Percentiles rank a stretch among this genome's conserved stretches.
phyloP scores from a whole-genome alignment of 2,113 vertebrate genomes.

The Rhagologus leucostigma region DNA sequence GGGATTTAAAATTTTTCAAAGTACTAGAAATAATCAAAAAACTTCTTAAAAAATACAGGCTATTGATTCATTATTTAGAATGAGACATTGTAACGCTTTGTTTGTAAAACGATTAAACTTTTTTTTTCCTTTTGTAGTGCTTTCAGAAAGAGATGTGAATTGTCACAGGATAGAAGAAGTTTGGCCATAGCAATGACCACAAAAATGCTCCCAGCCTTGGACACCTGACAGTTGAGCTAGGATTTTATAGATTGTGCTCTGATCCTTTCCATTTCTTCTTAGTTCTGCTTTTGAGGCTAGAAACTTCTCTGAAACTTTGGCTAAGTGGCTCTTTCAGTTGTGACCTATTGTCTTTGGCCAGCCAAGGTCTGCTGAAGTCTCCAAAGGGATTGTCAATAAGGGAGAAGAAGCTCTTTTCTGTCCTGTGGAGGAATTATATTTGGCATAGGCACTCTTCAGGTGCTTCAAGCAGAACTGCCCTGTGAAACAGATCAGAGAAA shows the following conservation, averaged over 20 bases:
- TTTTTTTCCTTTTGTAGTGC: background rate
- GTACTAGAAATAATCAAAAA: background rate
- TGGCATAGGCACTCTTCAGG: background rate
- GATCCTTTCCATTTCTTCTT: background rate
- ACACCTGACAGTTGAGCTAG: background rate
- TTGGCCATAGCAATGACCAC: background rate
- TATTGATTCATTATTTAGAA: background rate
- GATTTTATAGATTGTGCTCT: background rate
- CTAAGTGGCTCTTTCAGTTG: background rate
- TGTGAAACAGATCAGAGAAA: slow-evolving; percentile 2
- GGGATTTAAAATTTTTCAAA: background rate
- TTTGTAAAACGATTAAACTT: background rate
- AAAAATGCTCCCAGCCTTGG: background rate
- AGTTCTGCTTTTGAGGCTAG: background rate
- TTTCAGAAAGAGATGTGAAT: background rate
- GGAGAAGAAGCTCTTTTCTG: background rate
- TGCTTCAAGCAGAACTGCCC: background rate
- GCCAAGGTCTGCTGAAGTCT: background rate
- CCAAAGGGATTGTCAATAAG: background rate
- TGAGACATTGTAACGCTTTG: background rate
- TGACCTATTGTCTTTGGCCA: background rate
- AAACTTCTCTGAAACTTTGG: background rate
- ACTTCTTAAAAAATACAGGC: background rate
- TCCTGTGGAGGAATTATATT: background rate
- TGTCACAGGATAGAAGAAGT: background rate